Evolutionary conservation across 2,113 vertebrate species (phyloP), one percentile per base, ranked within the genome.

Genomic region (Podilymbus podiceps): DNA sequence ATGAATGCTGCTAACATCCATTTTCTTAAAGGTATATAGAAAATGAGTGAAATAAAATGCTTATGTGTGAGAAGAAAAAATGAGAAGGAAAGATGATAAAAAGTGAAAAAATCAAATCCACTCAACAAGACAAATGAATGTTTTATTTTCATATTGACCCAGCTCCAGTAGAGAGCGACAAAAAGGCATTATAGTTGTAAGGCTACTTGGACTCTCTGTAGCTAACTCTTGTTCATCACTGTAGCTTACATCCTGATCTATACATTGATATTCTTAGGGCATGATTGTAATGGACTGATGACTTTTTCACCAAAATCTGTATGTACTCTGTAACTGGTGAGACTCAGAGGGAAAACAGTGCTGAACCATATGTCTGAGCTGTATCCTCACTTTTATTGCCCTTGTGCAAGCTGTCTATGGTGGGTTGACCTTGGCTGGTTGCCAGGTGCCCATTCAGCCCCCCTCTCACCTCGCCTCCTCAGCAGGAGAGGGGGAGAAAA

Each of bases 41-140:
- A 90, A 93, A 53, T 74, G 13, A 63, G 4, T 59, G 55, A 87
- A 95, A 83, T 47, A 74, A 78, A 92, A 72, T 81, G n/a, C 15
- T 86, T 80, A 53, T 49, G 9, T 74, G 27, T 81, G 52, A 50
- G 85, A 91, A 77, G n/a, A 42, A 66, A 83, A 77, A 90, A 86
- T 77, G 64, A 74, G 33, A 74, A 75, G 68, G 53, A 68, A 71
- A 88, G n/a, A 24, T 49, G 38, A 63, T 56, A 75, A 63, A 88
- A 80, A 92, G 44, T 68, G 22, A 82, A 95, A 88, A 81, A 89
- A 84, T 74, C 28, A 94, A 90, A 89, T 89, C 17, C 30, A 52
- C 10, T 78, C 19, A 84, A 53, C 12, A 90, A 58, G 59, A 62
- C 11, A 63, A 94, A 55, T 50, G 11, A 80, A 73, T 68, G 31